Evolutionary conservation across 2,113 vertebrate genomes (phyloP), one percentile per base, ranked within the genome.

Genomic region (Calypte anna): DNA sequence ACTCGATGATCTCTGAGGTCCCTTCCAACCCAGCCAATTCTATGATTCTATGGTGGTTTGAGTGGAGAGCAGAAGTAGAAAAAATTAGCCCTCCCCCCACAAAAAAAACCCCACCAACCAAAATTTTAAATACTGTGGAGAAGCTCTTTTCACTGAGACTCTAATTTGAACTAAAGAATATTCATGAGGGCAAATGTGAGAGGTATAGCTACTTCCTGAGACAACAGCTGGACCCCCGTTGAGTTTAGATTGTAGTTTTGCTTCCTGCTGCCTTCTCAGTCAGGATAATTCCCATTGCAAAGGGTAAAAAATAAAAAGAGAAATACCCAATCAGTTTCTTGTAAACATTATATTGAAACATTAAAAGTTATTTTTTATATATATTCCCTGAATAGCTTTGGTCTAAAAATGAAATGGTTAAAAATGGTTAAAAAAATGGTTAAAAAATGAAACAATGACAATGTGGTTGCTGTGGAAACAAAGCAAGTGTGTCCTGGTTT

Each of bases 201-300:
- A 76, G 64, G 51, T 25, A 6, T 10, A 31, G 40, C 40, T 68
- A 23, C 18, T 55, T 55, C 30, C 62, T 57, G 50, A 63, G 59
- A 33, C 8, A 23, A 43, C 12, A 54, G 48, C 40, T 50, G 40
- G 30, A 8, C 44, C 28, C 11, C n/a, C 20, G 36, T 46, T 68
- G 24, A 15, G 40, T 80, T 54, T 61, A 33, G n/a, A 9, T 33
- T 30, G n/a, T 54, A 30, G 46, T 18, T 23, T 58, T 63, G 84
- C 43, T 38, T 72, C 30, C 18, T 0, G 0, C 73, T 46, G 10
- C 36, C 15, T 28, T 59, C 23, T 72, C 4, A 0, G 44, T 33
- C 43, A n/a, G 36, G 22, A 36, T n/a, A 58, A 23, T 66, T 85
- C 44, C 36, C 23, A 7, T 53, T 59, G 27, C 0, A 0, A 72